Evolutionary conservation across 1,140 invertebrate species (phyloP).

Genomic region (Papilio helenus): DNA sequence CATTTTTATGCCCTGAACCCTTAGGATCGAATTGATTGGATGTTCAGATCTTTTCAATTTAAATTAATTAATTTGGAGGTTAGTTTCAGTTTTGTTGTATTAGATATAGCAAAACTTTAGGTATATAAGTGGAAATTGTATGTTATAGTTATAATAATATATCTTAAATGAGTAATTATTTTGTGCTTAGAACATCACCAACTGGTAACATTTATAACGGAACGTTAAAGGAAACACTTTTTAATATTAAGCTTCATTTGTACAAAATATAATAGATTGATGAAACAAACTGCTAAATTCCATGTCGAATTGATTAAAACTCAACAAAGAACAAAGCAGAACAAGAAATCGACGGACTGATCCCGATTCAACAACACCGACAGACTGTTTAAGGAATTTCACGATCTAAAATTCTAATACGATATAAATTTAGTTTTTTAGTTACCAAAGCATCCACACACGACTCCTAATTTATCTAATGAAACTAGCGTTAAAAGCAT

Average conservation of each 20-base stretch:
- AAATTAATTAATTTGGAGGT: background rate
- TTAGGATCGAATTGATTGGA: background rate
- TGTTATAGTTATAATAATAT: too few species aligned
- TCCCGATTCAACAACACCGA: constrained; percentile 49
- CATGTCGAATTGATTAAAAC: constrained; percentile 41
- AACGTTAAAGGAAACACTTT: background rate
- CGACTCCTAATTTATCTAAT: constrained; percentile 73
- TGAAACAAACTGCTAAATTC: constrained; percentile 4
- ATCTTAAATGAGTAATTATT: too few species aligned
- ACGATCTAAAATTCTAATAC: constrained; percentile 76
- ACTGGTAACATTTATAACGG: too few species aligned
- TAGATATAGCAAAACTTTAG: background rate
- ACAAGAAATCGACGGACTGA: constrained; percentile 56
- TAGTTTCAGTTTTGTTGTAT: background rate
- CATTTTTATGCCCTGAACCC: background rate
- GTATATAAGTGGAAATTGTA: too few species aligned
- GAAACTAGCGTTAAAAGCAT: constrained; percentile 57
- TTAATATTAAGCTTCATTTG: background rate
- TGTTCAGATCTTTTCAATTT: background rate
- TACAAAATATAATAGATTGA: background rate
- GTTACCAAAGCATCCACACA: constrained; percentile 51
- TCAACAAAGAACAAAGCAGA: constrained; percentile 43
- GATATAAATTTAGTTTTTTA: constrained; percentile 54
- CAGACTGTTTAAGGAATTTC: constrained; percentile 51
- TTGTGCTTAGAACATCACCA: too few species aligned